Evolutionary conservation across 1,140 invertebrate species (phyloP).

Genomic region (Drosophila lacertosa): DNA sequence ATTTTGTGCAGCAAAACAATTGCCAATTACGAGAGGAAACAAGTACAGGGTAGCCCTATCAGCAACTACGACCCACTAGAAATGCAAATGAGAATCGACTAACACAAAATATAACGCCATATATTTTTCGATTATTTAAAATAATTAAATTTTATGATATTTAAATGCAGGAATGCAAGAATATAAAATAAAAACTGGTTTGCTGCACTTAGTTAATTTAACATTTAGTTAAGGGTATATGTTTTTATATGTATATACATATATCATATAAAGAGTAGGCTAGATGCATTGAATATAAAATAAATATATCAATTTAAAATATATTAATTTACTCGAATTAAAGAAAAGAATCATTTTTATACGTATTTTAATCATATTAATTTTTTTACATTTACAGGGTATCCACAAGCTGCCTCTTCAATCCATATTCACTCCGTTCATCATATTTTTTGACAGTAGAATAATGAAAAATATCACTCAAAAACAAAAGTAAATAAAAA

Average conservation of each 20-base stretch:
- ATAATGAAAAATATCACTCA: slow-evolving; percentile 51
- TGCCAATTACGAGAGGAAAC: slow-evolving; percentile 60
- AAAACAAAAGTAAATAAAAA: slow-evolving; percentile 43
- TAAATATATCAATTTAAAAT: no score
- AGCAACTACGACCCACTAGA: background rate
- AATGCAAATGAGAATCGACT: slow-evolving; percentile 15
- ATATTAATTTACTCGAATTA: no score
- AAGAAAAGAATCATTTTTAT: background rate
- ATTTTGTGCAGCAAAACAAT: slow-evolving; percentile 49
- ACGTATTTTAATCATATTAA: no score
- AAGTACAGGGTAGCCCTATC: background rate
- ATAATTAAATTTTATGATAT: slow-evolving; percentile 1
- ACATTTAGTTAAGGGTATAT: no score
- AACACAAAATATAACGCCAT: slow-evolving; percentile 4
- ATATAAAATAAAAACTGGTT: no score
- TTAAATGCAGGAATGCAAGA: no score
- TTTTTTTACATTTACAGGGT: background rate
- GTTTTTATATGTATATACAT: no score
- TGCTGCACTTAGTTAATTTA: no score
- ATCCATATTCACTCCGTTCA: slow-evolving; percentile 1
- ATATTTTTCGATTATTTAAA: slow-evolving; percentile 9
- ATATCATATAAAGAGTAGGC: no score
- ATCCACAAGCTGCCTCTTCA: background rate
- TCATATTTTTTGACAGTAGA: slow-evolving; percentile 51
- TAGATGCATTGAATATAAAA: no score